Percentiles rank a stretch among this genome's conserved stretches.
These are phyloP conservation scores for Hololepta plana DNA, from an alignment of 2,888 invertebrate genomes.

Conservation along the genomic window DNA sequence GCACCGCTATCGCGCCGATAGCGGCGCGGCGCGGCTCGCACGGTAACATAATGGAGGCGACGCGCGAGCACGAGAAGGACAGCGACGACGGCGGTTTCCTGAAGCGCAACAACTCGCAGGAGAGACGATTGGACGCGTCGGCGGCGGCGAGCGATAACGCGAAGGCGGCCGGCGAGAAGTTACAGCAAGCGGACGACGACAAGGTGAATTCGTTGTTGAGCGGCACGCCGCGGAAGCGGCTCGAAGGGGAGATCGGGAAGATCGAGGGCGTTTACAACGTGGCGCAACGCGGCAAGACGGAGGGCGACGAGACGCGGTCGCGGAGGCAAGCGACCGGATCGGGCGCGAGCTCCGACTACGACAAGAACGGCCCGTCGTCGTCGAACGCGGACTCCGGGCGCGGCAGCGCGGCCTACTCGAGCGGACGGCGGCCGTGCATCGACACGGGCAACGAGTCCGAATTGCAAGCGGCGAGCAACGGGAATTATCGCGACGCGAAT, in stretches of 20 bases:
- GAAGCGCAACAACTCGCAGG: slow-evolving; percentile 18
- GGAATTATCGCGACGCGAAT: slow-evolving; percentile 17
- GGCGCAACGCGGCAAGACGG: slow-evolving; percentile 28
- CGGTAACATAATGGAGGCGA: slow-evolving; percentile 36
- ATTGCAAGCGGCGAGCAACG: slow-evolving; percentile 12
- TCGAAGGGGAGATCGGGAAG: slow-evolving; percentile 21
- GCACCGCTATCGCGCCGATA: slow-evolving; percentile 25
- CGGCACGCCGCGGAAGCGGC: slow-evolving; percentile 21
- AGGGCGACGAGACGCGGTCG: slow-evolving; percentile 30
- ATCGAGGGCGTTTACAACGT: slow-evolving; percentile 40
- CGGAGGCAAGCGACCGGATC: slow-evolving; percentile 34
- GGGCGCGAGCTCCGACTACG: slow-evolving; percentile 53
- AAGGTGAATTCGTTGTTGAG: slow-evolving; percentile 20
- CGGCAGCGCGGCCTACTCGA: slow-evolving; percentile 66
- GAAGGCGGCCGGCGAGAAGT: slow-evolving; percentile 43
- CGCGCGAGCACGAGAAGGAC: slow-evolving; percentile 28
- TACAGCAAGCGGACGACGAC: slow-evolving; percentile 20
- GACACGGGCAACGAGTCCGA: slow-evolving; percentile 37
- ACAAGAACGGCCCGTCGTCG: slow-evolving; percentile 52
- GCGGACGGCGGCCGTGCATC: slow-evolving; percentile 39
- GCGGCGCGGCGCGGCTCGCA: slow-evolving; percentile 35
- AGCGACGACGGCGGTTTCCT: slow-evolving; percentile 45
- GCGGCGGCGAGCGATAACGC: slow-evolving; percentile 30
- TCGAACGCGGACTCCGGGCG: slow-evolving; percentile 64
- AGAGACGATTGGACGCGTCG: slow-evolving; percentile 6